These are phyloP conservation scores for Lampris megalopsis DNA, from an alignment of 2,113 vertebrate genomes.

Conservation along the genomic window DNA sequence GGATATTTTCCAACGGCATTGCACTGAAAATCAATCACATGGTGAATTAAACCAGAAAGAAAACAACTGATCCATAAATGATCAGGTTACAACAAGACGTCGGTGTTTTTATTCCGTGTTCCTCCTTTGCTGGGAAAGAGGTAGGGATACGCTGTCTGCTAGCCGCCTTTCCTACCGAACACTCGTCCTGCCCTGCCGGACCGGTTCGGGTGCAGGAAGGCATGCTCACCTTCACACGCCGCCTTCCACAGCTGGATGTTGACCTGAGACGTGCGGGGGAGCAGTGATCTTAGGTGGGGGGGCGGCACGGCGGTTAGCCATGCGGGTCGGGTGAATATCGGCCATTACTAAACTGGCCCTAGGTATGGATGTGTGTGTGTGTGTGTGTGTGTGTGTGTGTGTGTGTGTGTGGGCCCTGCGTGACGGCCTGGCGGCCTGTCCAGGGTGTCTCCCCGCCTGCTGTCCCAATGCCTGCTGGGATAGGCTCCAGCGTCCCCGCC, in stretches of 20 bases:
- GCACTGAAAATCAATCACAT: constrained; percentile 88
- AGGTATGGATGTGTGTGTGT: no score
- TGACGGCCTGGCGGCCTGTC: no score
- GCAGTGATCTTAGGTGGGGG: no score
- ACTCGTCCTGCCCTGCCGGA: constrained; percentile 35
- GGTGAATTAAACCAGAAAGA: constrained; percentile 89
- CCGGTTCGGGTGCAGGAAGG: constrained; percentile 40
- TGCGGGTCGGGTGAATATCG: no score
- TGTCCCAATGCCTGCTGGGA: no score
- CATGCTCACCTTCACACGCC: constrained; percentile 10
- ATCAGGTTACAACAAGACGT: constrained; percentile 84
- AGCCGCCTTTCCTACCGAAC: constrained; percentile 34
- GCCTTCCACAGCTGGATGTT: not conserved
- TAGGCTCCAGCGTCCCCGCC: no score
- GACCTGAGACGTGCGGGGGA: no score
- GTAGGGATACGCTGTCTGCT: constrained; percentile 46
- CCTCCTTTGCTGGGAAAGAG: constrained; percentile 72
- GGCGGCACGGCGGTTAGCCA: no score
- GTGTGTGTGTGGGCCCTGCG: no score
- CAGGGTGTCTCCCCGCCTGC: no score
- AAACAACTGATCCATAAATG: constrained; percentile 88
- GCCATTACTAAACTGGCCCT: no score
- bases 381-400: no score
- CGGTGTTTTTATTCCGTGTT: constrained; percentile 77
- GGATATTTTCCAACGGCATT: constrained; percentile 83